Conservation (phyloP, 2,797 vertebrate species). For the Fringilla coelebs region DNA sequence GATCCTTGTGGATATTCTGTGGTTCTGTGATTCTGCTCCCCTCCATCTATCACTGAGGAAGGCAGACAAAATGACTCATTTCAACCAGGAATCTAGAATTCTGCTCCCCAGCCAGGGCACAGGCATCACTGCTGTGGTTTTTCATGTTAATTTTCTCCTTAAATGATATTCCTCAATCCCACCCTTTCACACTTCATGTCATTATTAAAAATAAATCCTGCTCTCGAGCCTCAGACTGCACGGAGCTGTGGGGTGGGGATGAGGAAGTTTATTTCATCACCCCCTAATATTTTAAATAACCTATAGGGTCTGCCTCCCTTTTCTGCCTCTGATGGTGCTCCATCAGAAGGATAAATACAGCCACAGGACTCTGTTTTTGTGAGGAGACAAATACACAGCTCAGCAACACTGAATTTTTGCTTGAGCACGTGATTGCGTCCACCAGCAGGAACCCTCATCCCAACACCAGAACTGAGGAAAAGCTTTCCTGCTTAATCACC, state of each 20-base stretch:
- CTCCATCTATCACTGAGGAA: neutral
- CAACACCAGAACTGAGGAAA: neutral
- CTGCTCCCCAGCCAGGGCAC: neutral
- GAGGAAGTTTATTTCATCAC: neutral
- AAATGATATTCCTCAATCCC: neutral
- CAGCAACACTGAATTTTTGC: neutral
- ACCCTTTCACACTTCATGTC: neutral
- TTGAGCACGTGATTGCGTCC: neutral
- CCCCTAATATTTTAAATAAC: neutral
- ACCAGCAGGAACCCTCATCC: neutral
- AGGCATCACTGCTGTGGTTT: neutral
- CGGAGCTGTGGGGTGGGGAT: fast-evolving
- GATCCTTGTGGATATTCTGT: neutral
- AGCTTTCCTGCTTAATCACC: neutral
- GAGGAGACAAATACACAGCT: neutral
- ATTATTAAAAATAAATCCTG: neutral
- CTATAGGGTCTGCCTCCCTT: neutral
- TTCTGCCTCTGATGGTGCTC: neutral
- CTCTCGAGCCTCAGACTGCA: neutral
- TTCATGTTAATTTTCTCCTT: neutral
- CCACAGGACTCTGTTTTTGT: neutral
- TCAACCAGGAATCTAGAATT: neutral
- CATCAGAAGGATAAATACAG: neutral
- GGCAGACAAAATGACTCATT: neutral
- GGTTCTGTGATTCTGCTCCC: neutral